A percentile compares a stretch with the other conserved stretches of the same genome.
Conservation (phyloP, 2,888 invertebrate species). For the Lypha dubia region DNA sequence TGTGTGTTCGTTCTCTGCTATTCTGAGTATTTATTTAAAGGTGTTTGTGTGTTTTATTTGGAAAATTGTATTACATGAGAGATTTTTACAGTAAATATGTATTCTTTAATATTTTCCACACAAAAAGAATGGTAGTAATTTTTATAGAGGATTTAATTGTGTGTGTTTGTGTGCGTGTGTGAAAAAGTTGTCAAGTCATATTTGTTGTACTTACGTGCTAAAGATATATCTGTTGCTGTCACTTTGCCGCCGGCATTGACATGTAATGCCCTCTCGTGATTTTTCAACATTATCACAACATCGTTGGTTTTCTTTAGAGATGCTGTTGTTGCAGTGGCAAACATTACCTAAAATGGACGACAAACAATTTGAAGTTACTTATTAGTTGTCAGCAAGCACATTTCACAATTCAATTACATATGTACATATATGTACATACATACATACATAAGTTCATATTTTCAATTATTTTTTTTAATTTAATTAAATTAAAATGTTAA, state of each 20-base stretch:
- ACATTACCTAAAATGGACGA: constrained; percentile 78
- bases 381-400: background rate
- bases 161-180: background rate
- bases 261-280: constrained; percentile 80
- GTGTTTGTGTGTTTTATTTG: constrained; percentile 46
- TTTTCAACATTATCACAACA: constrained; percentile 80
- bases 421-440: background rate
- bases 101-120: background rate
- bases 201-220: constrained; percentile 81
- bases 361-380: background rate
- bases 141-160: background rate
- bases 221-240: constrained; percentile 80
- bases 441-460: background rate
- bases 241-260: constrained; percentile 81
- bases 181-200: constrained; percentile 20
- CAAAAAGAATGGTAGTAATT: background rate
- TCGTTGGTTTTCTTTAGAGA: constrained; percentile 81
- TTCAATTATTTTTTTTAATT: background rate
- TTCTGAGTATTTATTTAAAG: constrained; percentile 42
- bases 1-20: constrained; percentile 1
- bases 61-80: constrained; percentile 17
- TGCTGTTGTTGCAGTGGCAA: constrained; percentile 81
- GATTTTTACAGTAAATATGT: constrained; percentile 14
- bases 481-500: too few relatives aligned
- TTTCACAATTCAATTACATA: too few relatives aligned